Evolutionary conservation across 1,140 invertebrate species (phyloP).

Genomic region (Cheumatopsyche charites): DNA sequence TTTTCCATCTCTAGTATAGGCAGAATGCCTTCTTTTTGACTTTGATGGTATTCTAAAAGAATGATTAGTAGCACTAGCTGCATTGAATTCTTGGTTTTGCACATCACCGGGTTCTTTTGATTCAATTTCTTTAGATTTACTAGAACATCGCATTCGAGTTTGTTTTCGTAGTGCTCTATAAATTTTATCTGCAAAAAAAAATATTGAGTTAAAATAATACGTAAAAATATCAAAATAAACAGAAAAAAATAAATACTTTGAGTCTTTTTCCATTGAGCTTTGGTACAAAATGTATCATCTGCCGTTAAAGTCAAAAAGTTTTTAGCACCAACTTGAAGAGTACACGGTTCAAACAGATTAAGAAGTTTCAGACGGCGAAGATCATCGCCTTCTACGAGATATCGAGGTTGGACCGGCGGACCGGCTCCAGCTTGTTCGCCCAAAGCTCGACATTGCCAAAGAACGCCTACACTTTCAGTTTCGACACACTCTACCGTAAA

Average conservation of each 20-base stretch:
- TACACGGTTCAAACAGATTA: slow-evolving; percentile 88
- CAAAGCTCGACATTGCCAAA: slow-evolving; percentile 81
- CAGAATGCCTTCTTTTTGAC: slow-evolving; percentile 54
- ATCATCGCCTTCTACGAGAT: slow-evolving; percentile 73
- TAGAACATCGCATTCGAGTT: slow-evolving; percentile 51
- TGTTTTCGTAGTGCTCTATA: slow-evolving; percentile 58
- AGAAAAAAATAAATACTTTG: slow-evolving; percentile 54
- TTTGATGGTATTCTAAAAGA: slow-evolving; percentile 56
- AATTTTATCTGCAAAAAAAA: slow-evolving; percentile 54
- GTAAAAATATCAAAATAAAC: not conserved
- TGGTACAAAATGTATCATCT: slow-evolving; percentile 62
- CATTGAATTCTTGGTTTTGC: slow-evolving; percentile 36
- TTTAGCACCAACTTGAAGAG: slow-evolving; percentile 85
- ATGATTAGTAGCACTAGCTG: slow-evolving; percentile 27
- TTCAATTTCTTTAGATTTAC: slow-evolving; percentile 49
- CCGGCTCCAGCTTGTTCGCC: slow-evolving; percentile 67
- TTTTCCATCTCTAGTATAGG: slow-evolving; percentile 42
- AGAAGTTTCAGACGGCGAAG: slow-evolving; percentile 77
- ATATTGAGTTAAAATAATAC: not conserved
- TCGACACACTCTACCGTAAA: slow-evolving; percentile 67
- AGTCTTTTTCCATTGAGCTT: slow-evolving; percentile 64
- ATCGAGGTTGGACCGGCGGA: slow-evolving; percentile 71
- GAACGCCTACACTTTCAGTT: slow-evolving; percentile 70
- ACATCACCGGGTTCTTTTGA: slow-evolving; percentile 48
- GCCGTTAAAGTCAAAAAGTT: slow-evolving; percentile 66